These are phyloP conservation scores for Aphodius granarius DNA, from an alignment of 2,888 invertebrate species.

Conservation along the genomic window DNA sequence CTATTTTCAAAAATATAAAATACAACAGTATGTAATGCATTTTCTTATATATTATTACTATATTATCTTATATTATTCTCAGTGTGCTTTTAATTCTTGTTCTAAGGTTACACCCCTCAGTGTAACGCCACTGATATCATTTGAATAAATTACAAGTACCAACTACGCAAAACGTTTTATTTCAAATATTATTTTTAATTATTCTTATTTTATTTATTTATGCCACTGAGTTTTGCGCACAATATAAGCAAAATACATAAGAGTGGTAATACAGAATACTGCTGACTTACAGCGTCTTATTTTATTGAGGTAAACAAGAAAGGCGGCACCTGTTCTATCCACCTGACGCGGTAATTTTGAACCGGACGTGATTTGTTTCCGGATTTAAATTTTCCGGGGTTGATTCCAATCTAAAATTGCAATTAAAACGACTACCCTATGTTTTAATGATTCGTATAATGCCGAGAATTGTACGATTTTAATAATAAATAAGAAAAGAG, in stretches of 20 bases:
- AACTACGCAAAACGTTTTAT: not conserved
- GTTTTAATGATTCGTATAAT: no score
- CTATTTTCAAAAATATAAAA: no score
- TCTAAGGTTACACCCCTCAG: no score
- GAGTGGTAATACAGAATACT: not conserved
- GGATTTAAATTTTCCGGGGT: not conserved
- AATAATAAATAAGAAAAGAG: conserved; percentile 9
- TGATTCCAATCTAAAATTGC: not conserved
- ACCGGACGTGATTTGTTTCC: not conserved
- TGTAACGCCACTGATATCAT: no score
- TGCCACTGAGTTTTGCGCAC: not conserved
- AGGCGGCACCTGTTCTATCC: not conserved
- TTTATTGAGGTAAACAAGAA: not conserved
- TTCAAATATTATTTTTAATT: not conserved
- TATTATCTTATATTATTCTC: no score
- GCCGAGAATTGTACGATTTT: no score
- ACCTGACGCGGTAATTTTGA: conserved; percentile 2
- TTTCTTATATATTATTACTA: no score
- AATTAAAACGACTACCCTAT: no score
- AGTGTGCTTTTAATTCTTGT: no score
- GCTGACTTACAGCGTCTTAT: not conserved
- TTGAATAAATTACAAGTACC: not conserved
- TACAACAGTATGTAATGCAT: no score
- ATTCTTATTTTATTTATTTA: not conserved
- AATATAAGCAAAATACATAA: not conserved